These are phyloP conservation scores for Heliconius melpomene DNA, from an alignment of 1,140 invertebrate genomes.

Conservation along the genomic window DNA sequence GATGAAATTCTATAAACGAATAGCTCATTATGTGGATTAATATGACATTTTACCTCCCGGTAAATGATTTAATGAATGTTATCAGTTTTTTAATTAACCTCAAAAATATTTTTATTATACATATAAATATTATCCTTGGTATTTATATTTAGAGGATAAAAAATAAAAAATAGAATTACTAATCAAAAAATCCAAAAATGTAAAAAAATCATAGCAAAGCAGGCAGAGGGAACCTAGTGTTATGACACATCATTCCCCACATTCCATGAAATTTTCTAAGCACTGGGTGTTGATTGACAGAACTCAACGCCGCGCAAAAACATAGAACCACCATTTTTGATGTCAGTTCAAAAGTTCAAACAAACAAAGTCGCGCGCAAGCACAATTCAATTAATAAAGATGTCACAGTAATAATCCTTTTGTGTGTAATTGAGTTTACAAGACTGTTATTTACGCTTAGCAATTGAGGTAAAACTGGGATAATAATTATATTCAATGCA, in stretches of 20 bases:
- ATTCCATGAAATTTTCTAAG: too few species aligned
- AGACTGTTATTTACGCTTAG: conserved; percentile 14
- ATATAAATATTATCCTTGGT: too few species aligned
- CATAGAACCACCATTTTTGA: not conserved
- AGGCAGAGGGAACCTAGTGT: too few species aligned
- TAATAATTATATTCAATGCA: conserved; percentile 21
- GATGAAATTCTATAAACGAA: too few species aligned
- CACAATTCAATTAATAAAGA: not conserved
- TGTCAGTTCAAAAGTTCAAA: not conserved
- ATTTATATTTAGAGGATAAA: too few species aligned
- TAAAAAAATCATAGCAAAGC: too few species aligned
- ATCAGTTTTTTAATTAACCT: not conserved
- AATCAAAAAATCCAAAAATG: too few species aligned
- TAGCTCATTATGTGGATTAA: not conserved
- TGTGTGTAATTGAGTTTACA: conserved; percentile 12
- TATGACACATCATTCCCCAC: too few species aligned
- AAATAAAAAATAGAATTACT: too few species aligned
- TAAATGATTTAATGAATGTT: not conserved
- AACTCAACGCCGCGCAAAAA: not conserved
- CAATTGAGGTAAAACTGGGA: conserved; percentile 26
- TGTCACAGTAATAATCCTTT: conserved; percentile 8
- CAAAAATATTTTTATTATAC: too few species aligned
- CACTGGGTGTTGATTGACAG: too few species aligned
- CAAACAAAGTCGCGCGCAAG: not conserved
- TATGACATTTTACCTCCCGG: not conserved